Base-by-base conservation (phyloP, 2,888 invertebrate species). In the Eupithecia inturbata region DNA sequence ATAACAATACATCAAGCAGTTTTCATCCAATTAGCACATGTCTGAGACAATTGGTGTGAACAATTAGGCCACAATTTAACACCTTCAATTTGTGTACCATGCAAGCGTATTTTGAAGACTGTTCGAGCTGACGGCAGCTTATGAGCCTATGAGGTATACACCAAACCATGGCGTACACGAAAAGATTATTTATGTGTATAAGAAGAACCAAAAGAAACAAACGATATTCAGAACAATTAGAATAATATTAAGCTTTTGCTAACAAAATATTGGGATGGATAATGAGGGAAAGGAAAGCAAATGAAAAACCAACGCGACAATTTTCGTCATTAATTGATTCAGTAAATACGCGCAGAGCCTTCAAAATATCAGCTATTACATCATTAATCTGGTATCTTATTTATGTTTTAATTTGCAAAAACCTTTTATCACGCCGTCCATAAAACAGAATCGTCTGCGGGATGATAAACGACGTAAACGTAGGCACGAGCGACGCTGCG, bases 381-480 rank as follows among this genome's bases (percentile, higher is more conserved):
- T 31, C 60, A 67, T 69, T 39, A 60, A 69, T 74, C 60, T 68
- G 28, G 41, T 36, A 53, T 67, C 31, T 63, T 64, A 60, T 75
- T 75, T 26, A 72, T 71, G 68, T 73, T 73, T 76, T 68, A 71
- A 76, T 76, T 76, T 71, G 14, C 67, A 68, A 69, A 76, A 76
- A 73, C 60, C 71, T 73, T 73, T 62, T 67, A 76, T 71, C 71
- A 71, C 45, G 53, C 70, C 68, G 41, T 57, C 67, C 57, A 64
- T 70, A 69, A 66, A 67, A 72, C 71, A 73, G 36, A 66, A 71
- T 72, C 69, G 53, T 53, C 64, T 71, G 66, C 72, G 66, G 68
- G 72, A 78, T 79, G 81, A 81, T 76, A 73, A 77, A 78, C 72
- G 77, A 78, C 64, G 72, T 67, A 68, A 75, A 45, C 57, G 72